These are phyloP conservation scores for Cynodonichthys magdalenae DNA, from an alignment of 2,797 vertebrate genomes.

Conservation along the genomic window DNA sequence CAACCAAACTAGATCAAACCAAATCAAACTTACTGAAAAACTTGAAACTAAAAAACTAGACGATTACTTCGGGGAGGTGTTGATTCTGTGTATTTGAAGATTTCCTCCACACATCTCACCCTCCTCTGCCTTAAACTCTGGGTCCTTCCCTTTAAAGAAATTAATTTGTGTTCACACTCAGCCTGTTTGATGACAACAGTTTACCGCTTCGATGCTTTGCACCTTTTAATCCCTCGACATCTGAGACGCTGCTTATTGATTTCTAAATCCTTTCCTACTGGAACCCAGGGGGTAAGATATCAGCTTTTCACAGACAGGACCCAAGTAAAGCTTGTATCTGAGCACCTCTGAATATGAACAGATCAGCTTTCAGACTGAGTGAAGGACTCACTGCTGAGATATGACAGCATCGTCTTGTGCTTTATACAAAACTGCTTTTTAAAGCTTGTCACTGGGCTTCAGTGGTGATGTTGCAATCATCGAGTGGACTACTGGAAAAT, in stretches of 20 bases:
- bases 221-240: slow-evolving; percentile 58
- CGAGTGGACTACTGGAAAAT: too few relatives aligned
- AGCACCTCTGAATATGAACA: not conserved
- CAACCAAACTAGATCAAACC: too few relatives aligned
- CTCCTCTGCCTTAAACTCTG: not conserved
- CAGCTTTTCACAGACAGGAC: not conserved
- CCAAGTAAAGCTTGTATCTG: not conserved
- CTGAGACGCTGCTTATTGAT: slow-evolving; percentile 31
- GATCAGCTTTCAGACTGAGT: not conserved
- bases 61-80: too few relatives aligned
- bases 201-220: slow-evolving; percentile 35
- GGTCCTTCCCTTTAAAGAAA: not conserved
- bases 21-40: too few relatives aligned
- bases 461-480: too few relatives aligned
- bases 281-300: not conserved
- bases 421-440: too few relatives aligned
- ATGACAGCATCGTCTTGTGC: too few relatives aligned
- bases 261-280: slow-evolving; percentile 40
- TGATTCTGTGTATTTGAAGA: too few relatives aligned
- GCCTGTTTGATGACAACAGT: slow-evolving; percentile 53
- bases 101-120: not conserved
- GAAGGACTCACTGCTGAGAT: not conserved
- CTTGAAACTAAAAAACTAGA: too few relatives aligned
- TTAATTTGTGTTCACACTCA: slow-evolving; percentile 6
- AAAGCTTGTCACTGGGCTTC: too few relatives aligned